Base-by-base conservation (phyloP, 37 sponge, comb jelly and placozoan genomes). In the Axinella damicornis region DNA sequence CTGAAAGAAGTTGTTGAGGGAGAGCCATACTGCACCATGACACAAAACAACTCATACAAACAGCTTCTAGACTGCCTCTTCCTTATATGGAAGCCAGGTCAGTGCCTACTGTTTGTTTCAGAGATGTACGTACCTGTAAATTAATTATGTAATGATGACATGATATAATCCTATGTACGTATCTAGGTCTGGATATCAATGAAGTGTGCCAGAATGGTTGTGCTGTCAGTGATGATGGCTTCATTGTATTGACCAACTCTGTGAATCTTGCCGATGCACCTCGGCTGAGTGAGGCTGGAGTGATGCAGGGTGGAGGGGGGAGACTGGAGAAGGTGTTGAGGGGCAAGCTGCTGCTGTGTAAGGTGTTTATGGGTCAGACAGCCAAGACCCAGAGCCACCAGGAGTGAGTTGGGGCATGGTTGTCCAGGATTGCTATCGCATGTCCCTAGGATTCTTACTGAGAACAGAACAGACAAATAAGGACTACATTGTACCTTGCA, bases 341-440 rank as follows among this genome's bases (percentile, higher is more conserved):
- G 52, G 92, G 87, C 2, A 77, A 93, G 67, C 76, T 93, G 24
- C 82, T 93, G 19, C 82, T 92, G 57, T 92, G 92, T 52, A 92
- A 92, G 53, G 87, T 86, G 57, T 87, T 78, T 39, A 63, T 86
- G 34, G 92, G 92, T 9, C 68, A 81, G 38, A 58, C 52, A 27
- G 71, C 54, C 1, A 60, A 79, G 40, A 22, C 38, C 57, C 52
- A 13, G 11, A 57, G 15, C 67, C 34, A 40, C 61, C 68, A 34
- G 31, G 30, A 13, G 75, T 84, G 62, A 66, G 84, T 65, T 52
- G 14, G 69, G 18, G 4, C 46, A 58, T 24, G 59, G 21, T 14
- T 77, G 14, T 33, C 36, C 53, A 24, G 30, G 13, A 58, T n/a
- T n/a, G n/a, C n/a, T n/a, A n/a, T n/a, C n/a, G n/a, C n/a, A n/a